Conservation (phyloP, 1,140 invertebrate genomes). For the Ostrea denselamellosa region DNA sequence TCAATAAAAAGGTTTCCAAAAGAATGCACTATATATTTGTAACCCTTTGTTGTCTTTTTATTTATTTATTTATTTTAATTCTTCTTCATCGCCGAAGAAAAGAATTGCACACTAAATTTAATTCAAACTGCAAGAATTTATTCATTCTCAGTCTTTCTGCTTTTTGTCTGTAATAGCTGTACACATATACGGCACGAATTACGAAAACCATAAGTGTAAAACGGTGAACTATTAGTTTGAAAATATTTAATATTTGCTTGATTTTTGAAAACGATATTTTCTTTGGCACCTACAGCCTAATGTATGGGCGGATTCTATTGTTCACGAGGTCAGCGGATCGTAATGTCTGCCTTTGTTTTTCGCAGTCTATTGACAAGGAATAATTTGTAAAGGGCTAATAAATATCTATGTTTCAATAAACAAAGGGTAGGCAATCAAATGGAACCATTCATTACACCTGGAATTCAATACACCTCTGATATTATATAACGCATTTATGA, state of each 20-base stretch:
- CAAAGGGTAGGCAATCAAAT: not conserved
- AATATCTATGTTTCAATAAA: not conserved
- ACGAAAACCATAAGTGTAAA: not conserved
- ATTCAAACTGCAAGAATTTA: too few relatives aligned
- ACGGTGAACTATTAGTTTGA: not conserved
- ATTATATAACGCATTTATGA: constrained; percentile 34
- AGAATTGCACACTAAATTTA: too few relatives aligned
- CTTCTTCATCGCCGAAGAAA: too few relatives aligned
- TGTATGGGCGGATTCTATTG: not conserved
- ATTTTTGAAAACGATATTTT: constrained; percentile 34
- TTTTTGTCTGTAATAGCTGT: too few relatives aligned
- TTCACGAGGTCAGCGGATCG: not conserved
- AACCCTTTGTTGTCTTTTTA: too few relatives aligned
- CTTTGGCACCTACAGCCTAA: not conserved
- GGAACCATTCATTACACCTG: constrained; percentile 28
- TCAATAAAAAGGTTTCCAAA: too few relatives aligned
- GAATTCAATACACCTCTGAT: constrained; percentile 14
- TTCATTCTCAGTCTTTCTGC: too few relatives aligned
- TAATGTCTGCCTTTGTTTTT: not conserved
- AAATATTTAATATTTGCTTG: constrained; percentile 11
- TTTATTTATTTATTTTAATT: too few relatives aligned
- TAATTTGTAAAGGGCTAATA: not conserved
- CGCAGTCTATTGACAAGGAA: not conserved
- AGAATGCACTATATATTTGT: too few relatives aligned
- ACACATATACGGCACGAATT: too few relatives aligned